Evolutionary conservation across 2,888 invertebrate species (phyloP).

Genomic region (Epinotia bilunana): DNA sequence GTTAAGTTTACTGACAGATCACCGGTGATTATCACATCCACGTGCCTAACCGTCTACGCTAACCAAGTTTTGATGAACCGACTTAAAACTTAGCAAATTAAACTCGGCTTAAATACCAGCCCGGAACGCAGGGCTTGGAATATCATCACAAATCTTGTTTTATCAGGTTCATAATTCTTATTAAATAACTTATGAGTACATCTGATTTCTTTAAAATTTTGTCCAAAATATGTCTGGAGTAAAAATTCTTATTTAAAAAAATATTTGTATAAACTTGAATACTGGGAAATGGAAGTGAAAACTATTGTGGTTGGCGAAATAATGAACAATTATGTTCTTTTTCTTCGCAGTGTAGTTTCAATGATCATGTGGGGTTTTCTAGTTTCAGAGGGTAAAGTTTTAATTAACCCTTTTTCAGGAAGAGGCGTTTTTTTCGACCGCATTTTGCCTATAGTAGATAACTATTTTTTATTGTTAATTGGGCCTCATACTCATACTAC

Average conservation of each 20-base stretch:
- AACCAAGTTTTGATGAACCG: constrained; percentile 41
- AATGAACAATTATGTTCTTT: neutral
- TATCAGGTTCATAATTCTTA: constrained; percentile 16
- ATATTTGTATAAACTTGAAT: neutral
- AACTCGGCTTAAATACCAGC: constrained; percentile 35
- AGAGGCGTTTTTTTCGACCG: neutral
- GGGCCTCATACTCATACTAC: too few species aligned
- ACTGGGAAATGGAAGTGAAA: neutral
- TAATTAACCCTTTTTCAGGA: neutral
- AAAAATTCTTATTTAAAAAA: neutral
- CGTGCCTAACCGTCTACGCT: constrained; percentile 34
- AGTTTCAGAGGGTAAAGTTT: neutral
- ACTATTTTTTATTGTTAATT: too few species aligned
- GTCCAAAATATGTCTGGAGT: too few species aligned
- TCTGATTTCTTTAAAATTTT: neutral
- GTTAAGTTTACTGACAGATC: constrained; percentile 32
- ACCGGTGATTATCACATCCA: constrained; percentile 38
- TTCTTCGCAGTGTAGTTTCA: neutral
- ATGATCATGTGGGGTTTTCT: neutral
- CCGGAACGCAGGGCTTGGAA: constrained; percentile 21
- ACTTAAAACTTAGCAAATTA: constrained; percentile 42
- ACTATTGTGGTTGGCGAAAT: neutral
- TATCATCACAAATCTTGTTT: constrained; percentile 22
- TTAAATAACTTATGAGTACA: constrained; percentile 2
- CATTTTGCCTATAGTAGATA: too few species aligned